phyloP scores from a whole-genome alignment of 2,797 vertebrate species.

The Lindbergichthys nudifrons region DNA sequence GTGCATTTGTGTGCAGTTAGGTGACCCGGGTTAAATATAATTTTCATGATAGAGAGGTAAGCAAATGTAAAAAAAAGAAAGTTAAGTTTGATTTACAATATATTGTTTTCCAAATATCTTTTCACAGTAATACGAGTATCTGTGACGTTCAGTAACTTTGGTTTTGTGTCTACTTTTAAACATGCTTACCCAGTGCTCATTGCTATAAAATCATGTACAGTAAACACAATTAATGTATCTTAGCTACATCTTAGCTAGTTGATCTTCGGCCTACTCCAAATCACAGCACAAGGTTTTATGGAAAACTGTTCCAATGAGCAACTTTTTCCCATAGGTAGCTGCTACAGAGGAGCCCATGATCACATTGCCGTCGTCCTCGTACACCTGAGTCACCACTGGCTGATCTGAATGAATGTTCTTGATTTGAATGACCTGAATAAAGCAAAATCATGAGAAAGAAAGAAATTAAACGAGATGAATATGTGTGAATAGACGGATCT shows the following conservation, averaged over 20 bases:
- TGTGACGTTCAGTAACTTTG: background rate
- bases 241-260: background rate
- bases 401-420: constrained; percentile 87
- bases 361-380: constrained; percentile 87
- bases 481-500: background rate
- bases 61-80: too few species aligned
- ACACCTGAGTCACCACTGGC: constrained; percentile 84
- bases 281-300: constrained; percentile 92
- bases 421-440: constrained; percentile 86
- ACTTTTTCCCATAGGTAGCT: constrained; percentile 78
- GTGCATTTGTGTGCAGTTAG: background rate
- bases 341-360: constrained; percentile 90
- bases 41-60: background rate
- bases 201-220: background rate
- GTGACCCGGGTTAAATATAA: background rate
- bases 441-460: background rate
- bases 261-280: constrained; percentile 66
- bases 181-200: background rate
- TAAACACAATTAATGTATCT: background rate
- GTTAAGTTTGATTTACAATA: too few species aligned
- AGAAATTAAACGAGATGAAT: background rate
- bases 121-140: constrained; percentile 3
- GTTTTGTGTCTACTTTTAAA: background rate
- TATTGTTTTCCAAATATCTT: background rate
- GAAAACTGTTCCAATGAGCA: constrained; percentile 92